phyloP scores from a whole-genome alignment of 2,888 invertebrate genomes.

The Melinaea menophilus region DNA sequence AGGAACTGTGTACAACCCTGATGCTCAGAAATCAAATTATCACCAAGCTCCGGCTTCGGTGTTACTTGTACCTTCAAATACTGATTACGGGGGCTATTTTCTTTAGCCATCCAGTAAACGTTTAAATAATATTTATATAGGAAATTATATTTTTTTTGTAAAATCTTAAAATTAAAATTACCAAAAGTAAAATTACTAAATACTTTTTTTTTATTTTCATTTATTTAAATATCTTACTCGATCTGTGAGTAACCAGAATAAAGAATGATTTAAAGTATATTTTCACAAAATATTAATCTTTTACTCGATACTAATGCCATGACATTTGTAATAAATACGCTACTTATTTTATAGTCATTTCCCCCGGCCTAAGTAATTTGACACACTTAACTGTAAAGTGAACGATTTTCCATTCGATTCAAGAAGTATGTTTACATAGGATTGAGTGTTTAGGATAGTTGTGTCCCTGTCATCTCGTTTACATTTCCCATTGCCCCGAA shows the following conservation, averaged over 20 bases:
- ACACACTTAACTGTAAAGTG: slow-evolving; percentile 17
- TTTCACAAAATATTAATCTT: too few relatives aligned
- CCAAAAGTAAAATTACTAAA: too few relatives aligned
- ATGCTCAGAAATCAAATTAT: slow-evolving; percentile 62
- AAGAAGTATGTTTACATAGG: slow-evolving; percentile 28
- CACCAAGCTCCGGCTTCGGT: slow-evolving; percentile 52
- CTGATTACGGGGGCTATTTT: slow-evolving; percentile 47
- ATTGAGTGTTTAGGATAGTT: slow-evolving; percentile 24
- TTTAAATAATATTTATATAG: too few relatives aligned
- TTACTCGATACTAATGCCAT: too few relatives aligned
- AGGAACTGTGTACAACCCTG: slow-evolving; percentile 43
- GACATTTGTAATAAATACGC: too few relatives aligned
- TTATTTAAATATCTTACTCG: too few relatives aligned
- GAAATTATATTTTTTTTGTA: too few relatives aligned
- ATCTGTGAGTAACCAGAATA: too few relatives aligned
- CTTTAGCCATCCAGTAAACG: too few relatives aligned
- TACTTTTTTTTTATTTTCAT: too few relatives aligned
- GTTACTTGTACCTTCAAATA: slow-evolving; percentile 70
- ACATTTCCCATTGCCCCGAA: slow-evolving; percentile 22
- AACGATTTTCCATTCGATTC: slow-evolving; percentile 21
- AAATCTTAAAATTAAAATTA: too few relatives aligned
- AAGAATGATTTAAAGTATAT: too few relatives aligned
- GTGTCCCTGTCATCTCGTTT: slow-evolving; percentile 21
- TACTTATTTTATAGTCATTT: not conserved
- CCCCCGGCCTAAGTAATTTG: slow-evolving; percentile 5